Evolutionary conservation across 2,113 vertebrate genomes (phyloP).

Genomic region (Pseudois nayaur): DNA sequence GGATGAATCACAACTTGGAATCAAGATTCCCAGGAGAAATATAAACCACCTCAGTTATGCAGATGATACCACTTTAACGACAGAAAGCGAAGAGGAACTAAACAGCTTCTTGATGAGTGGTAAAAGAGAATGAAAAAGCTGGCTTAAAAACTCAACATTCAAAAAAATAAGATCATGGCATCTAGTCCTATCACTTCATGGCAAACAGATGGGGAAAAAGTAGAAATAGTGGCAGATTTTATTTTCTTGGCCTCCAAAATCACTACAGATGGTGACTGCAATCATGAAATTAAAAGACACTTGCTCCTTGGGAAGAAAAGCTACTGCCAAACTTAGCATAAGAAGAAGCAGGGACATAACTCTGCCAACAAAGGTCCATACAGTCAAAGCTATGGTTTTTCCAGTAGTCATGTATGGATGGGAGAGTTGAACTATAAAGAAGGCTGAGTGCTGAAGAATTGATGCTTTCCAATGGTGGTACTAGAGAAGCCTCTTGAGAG

Average conservation of each 20-base stretch:
- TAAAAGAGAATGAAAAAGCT: background rate
- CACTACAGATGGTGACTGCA: background rate
- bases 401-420: background rate
- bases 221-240: background rate
- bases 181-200: background rate
- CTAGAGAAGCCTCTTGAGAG: background rate
- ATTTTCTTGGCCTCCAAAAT: background rate
- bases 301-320: background rate
- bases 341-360: background rate
- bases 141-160: background rate
- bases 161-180: background rate
- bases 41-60: background rate
- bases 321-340: background rate
- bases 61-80: background rate
- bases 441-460: background rate
- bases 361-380: background rate
- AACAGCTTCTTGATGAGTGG: background rate
- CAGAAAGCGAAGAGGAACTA: background rate
- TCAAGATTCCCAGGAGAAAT: background rate
- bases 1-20: background rate
- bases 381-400: background rate
- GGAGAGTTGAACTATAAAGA: background rate
- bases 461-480: background rate
- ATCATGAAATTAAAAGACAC: background rate
- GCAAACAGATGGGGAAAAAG: background rate